These are phyloP conservation scores for Microplitis manilae DNA, from an alignment of 2,888 invertebrate genomes.

Conservation along the genomic window DNA sequence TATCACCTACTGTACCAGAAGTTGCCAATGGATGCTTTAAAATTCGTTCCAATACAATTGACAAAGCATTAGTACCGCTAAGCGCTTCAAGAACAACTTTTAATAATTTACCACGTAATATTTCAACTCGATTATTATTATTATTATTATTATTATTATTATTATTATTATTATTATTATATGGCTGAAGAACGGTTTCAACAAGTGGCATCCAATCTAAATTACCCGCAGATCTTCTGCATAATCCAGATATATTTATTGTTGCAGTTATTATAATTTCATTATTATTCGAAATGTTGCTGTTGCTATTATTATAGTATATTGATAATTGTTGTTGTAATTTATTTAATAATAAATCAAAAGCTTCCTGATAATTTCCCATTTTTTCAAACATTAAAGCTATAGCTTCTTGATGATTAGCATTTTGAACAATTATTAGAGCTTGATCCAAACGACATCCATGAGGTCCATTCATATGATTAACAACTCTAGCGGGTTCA, in stretches of 20 bases:
- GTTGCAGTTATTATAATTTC: conserved; percentile 60
- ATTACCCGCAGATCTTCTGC: conserved; percentile 66
- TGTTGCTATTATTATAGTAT: conserved; percentile 47
- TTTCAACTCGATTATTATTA: conserved; percentile 59
- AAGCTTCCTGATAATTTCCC: conserved; percentile 82
- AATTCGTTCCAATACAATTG: conserved; percentile 76
- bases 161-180: conserved; percentile 55
- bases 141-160: conserved; percentile 50
- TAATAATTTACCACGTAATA: conserved; percentile 63
- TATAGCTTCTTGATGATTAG: conserved; percentile 78
- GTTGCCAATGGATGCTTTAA: conserved; percentile 72
- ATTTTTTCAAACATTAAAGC: conserved; percentile 83
- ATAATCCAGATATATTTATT: conserved; percentile 63
- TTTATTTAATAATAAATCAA: conserved; percentile 76
- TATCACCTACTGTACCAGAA: conserved; percentile 77
- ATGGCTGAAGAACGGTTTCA: conserved; percentile 63
- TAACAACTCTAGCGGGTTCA: conserved; percentile 64
- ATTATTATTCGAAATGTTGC: conserved; percentile 47
- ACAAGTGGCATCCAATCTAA: conserved; percentile 70
- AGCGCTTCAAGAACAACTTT: conserved; percentile 66
- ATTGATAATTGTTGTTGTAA: conserved; percentile 64
- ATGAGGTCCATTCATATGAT: conserved; percentile 63
- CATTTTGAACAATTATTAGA: conserved; percentile 77
- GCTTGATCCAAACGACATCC: conserved; percentile 79
- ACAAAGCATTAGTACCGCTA: conserved; percentile 71